phyloP scores from a whole-genome alignment of 2,888 invertebrate species.

The Tinea trinotella region DNA sequence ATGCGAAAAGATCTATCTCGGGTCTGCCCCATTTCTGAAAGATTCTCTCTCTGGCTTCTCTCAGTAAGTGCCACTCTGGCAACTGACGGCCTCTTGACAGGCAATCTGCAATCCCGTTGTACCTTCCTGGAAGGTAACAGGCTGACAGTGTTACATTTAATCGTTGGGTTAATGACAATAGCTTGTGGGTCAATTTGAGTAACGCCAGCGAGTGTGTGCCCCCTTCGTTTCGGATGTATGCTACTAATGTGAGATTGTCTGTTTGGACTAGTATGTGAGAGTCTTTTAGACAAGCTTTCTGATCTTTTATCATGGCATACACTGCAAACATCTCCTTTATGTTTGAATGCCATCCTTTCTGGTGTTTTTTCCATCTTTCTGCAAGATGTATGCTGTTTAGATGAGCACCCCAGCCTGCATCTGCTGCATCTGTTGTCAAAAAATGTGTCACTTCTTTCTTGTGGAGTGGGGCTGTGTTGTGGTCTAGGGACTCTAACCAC shows the following conservation, averaged over 20 bases:
- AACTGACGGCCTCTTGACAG: slow-evolving; percentile 23
- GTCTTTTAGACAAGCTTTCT: background rate
- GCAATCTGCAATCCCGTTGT: slow-evolving; percentile 30
- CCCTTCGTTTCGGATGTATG: slow-evolving; percentile 27
- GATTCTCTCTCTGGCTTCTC: slow-evolving; percentile 20
- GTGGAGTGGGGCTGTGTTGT: slow-evolving; percentile 17
- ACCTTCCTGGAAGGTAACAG: slow-evolving; percentile 28
- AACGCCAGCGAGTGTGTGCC: slow-evolving; percentile 24
- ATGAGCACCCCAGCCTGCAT: slow-evolving; percentile 24
- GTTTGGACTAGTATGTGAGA: slow-evolving; percentile 21
- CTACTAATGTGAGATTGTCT: slow-evolving; percentile 23
- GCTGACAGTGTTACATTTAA: background rate
- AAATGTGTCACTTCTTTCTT: slow-evolving; percentile 22
- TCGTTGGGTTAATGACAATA: slow-evolving; percentile 2
- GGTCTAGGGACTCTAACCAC: slow-evolving; percentile 22
- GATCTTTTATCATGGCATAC: slow-evolving; percentile 14
- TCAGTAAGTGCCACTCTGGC: slow-evolving; percentile 25
- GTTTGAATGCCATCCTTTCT: slow-evolving; percentile 26
- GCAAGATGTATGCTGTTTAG: slow-evolving; percentile 22
- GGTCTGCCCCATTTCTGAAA: slow-evolving; percentile 24
- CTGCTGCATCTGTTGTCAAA: slow-evolving; percentile 22
- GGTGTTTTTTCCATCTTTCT: slow-evolving; percentile 22
- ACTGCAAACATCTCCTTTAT: slow-evolving; percentile 27
- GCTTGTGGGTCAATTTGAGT: slow-evolving; percentile 20
- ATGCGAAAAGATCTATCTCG: slow-evolving; percentile 24